Evolutionary conservation across 2,888 invertebrate species (phyloP), one percentile per base, ranked within the genome.

Genomic region (Andrena bucephala): DNA sequence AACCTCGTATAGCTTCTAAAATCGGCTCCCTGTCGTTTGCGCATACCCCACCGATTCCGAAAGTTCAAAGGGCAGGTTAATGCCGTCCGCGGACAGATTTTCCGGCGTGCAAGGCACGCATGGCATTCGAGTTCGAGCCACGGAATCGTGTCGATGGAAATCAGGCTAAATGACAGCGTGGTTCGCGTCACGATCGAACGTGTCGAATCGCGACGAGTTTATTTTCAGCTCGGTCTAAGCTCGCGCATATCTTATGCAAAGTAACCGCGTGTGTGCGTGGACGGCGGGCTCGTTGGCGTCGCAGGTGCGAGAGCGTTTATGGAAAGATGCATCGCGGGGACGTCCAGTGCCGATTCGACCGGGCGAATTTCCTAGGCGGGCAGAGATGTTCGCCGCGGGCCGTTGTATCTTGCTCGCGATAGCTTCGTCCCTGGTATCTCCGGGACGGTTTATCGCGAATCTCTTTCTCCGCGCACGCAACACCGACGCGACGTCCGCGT

Each of bases 211-310:
- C 77, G 81, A 84, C 85, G 75, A 89, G 87, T 89, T 85, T 89
- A 89, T 89, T 88, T 89, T 84, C 70, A 89, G 87, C 87, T 80
- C 80, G 71, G 74, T 81, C 86, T 88, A 88, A 86, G 81, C 80
- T 78, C 85, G 85, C 77, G 85, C 86, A 87, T 88, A 87, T 86
- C 89, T 89, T 89, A 89, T 89, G 87, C 88, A 89, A 89, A 89
- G 81, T 82, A 81, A 83, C 85, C 85, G 85, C 83, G 78, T 84
- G 78, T 84, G 83, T 86, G 87, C 85, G 88, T 79, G 81, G 82
- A 89, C 88, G 84, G 82, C 82, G 83, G 42, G 85, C 73, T 84
- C 79, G 84, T 83, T 81, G 71, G 71, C 60, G 70, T 67, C 83
- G 83, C 89, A 89, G 85, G 85, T 85, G 89, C 73, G 80, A 85